phyloP scores from a whole-genome alignment of 2,888 invertebrate genomes.

The Melanotus villosus region DNA sequence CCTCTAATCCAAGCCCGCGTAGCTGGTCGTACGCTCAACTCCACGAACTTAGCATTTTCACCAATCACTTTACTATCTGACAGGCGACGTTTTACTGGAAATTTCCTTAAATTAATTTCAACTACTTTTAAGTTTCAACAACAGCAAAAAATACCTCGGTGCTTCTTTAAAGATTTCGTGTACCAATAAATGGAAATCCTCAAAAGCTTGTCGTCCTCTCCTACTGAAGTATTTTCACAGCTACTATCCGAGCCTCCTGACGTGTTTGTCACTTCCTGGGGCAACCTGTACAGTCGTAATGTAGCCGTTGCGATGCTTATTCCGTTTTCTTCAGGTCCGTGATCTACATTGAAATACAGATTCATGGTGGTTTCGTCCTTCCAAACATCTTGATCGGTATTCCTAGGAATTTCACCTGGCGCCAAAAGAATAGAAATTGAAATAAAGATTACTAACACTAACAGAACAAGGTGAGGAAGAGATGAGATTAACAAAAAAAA shows the following conservation, averaged over 20 bases:
- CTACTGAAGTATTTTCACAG: conserved; percentile 55
- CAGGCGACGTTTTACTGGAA: conserved; percentile 68
- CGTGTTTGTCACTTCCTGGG: conserved; percentile 65
- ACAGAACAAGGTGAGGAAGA: too few relatives aligned
- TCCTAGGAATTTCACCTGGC: conserved; percentile 73
- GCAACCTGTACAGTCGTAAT: conserved; percentile 70
- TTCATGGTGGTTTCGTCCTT: conserved; percentile 71
- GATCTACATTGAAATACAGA: conserved; percentile 71
- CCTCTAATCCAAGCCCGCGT: conserved; percentile 67
- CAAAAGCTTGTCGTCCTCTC: conserved; percentile 71
- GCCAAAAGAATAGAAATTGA: too few relatives aligned
- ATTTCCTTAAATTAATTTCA: too few relatives aligned
- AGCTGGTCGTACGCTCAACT: conserved; percentile 69
- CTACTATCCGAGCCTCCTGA: conserved; percentile 23
- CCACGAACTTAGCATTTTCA: conserved; percentile 67
- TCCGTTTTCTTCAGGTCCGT: conserved; percentile 65
- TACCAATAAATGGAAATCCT: conserved; percentile 75
- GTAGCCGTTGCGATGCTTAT: conserved; percentile 71
- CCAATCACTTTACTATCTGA: conserved; percentile 69
- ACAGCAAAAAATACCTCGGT: conserved; percentile 69
- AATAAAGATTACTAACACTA: too few relatives aligned
- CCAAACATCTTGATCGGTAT: conserved; percentile 72
- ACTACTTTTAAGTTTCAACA: too few relatives aligned
- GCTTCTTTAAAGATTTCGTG: conserved; percentile 71
- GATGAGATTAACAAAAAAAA: too few relatives aligned